Evolutionary conservation across 2,888 invertebrate genomes (phyloP).

Genomic region (Hypsopygia costalis): DNA sequence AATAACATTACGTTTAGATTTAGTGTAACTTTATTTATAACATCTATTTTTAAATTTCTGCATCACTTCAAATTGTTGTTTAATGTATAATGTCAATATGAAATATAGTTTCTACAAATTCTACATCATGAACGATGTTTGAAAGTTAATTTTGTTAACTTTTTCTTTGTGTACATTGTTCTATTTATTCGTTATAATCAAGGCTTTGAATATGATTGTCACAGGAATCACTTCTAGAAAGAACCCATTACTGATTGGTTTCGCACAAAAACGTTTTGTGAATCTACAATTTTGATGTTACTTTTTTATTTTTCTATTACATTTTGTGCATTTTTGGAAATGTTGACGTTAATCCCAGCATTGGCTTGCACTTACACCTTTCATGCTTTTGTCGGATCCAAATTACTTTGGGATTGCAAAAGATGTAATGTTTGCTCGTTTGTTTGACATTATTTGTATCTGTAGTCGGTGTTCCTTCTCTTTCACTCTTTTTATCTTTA

Average conservation of each 20-base stretch:
- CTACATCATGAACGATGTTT: too few relatives aligned
- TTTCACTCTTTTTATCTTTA: constrained; percentile 58
- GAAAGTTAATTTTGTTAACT: too few relatives aligned
- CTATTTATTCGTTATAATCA: too few relatives aligned
- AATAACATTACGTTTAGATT: too few relatives aligned
- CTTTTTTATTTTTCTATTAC: constrained; percentile 37
- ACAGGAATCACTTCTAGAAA: constrained; percentile 34
- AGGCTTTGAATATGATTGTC: constrained; percentile 23
- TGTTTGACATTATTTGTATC: constrained; percentile 46
- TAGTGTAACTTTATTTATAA: too few relatives aligned
- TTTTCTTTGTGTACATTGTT: too few relatives aligned
- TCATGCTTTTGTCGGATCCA: constrained; percentile 51
- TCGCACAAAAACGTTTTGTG: constrained; percentile 53
- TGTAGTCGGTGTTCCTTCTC: constrained; percentile 80
- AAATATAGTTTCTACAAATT: too few relatives aligned
- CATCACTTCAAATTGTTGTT: too few relatives aligned
- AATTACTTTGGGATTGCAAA: constrained; percentile 34
- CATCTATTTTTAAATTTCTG: too few relatives aligned
- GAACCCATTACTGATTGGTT: constrained; percentile 51
- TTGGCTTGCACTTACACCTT: constrained; percentile 74
- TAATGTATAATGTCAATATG: too few relatives aligned
- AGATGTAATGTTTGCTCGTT: constrained; percentile 36
- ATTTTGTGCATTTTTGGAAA: constrained; percentile 33
- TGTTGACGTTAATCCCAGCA: constrained; percentile 40
- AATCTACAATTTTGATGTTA: constrained; percentile 23